Base-by-base conservation (phyloP, 23 tunicate genomes). In the Trididemnum miniatum region DNA sequence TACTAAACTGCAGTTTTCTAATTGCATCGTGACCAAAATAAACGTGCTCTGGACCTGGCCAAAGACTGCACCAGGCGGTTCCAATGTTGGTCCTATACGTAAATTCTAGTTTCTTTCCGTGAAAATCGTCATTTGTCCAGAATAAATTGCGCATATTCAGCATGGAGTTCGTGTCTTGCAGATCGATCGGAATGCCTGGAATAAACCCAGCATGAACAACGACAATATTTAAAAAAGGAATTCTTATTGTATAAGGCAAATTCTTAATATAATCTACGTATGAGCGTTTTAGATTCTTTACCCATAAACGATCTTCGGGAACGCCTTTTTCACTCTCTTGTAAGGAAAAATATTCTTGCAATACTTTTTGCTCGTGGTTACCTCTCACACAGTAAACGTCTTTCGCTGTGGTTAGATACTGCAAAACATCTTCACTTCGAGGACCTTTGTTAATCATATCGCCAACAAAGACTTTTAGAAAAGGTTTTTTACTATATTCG, bases 361-460 rank as follows among this genome's bases (percentile, higher is more conserved):
- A 31, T 5, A 95, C 80, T n/a, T 95, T 87, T 82, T 89, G 91
- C 35, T 95, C 99, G 64, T 95, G 99, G 60, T 95, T 95, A 50
- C 99, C 99, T 20, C 99, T 77, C 15, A 95, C 78, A 23, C 85
- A 85, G 52, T 77, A 60, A 4, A 35, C 49, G 39, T 85, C 59
- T 76, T 39, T 51, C 1, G 76, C 28, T 5, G 59, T 76, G n/a
- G 44, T 72, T 28, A 95, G 34, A 67, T 51, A 82, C 26, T 89
- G 59, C 51, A 95, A 34, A 37, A 89, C 78, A 73, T 82, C 88
- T 4, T 27, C 60, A 77, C 71, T 89, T 71, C 85, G 82, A n/a
- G 99, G 99, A 18, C 99, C 99, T 77, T 95, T 95, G 54, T 89
- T 85, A 20, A 95, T 71, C 83, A 95, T 66, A 50, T 95, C 99